phyloP scores from a whole-genome alignment of 1,140 invertebrate genomes.

The Pomacea maculata region DNA sequence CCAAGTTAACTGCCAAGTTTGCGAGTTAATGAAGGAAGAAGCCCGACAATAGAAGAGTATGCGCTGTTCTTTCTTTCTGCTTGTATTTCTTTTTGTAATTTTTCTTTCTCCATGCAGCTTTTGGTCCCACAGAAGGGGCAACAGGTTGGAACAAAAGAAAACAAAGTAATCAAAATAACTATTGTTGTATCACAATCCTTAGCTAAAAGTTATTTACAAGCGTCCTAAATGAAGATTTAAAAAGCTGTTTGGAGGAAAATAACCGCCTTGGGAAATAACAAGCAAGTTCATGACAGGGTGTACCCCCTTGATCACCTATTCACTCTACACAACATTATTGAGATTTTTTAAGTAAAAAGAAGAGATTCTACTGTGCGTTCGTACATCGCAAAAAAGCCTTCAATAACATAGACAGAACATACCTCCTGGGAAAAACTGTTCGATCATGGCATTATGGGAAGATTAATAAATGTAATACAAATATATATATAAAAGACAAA shows the following conservation, averaged over 20 bases:
- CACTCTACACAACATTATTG: background rate
- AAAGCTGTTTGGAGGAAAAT: background rate
- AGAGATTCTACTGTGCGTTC: background rate
- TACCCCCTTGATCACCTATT: slow-evolving; percentile 4
- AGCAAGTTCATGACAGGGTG: background rate
- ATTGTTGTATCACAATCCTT: background rate
- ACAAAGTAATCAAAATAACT: background rate
- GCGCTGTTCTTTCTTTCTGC: too few relatives aligned
- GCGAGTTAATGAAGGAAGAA: too few relatives aligned
- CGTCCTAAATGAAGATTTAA: slow-evolving; percentile 1
- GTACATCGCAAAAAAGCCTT: background rate
- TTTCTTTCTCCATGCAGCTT: too few relatives aligned
- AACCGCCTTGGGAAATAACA: background rate
- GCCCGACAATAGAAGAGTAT: too few relatives aligned
- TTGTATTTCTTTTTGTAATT: too few relatives aligned
- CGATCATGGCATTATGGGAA: background rate
- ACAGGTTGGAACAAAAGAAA: too few relatives aligned
- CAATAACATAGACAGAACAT: background rate
- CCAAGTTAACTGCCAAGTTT: too few relatives aligned
- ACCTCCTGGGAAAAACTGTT: background rate
- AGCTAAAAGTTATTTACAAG: slow-evolving; percentile 6
- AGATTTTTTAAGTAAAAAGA: background rate
- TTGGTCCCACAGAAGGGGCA: too few relatives aligned
- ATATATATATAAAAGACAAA: background rate
- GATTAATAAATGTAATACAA: background rate